Evolutionary conservation across 30 jellyfish, hydroid and myxozoan genomes (phyloP).

Genomic region (Cassiopea xamachana): DNA sequence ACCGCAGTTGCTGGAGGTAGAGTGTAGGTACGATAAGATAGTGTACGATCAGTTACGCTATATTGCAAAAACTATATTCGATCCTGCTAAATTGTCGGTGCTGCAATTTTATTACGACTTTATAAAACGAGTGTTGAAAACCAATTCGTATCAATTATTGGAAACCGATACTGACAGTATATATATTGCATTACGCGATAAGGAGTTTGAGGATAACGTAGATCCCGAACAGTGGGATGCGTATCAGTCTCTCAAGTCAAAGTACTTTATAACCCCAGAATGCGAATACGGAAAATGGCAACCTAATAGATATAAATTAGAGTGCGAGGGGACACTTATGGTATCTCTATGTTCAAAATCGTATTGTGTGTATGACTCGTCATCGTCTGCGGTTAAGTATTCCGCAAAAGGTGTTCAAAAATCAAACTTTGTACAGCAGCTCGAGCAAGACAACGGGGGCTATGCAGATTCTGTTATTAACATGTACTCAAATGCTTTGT

Average conservation of each 20-base stretch:
- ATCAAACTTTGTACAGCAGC: background rate
- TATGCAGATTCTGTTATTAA: background rate
- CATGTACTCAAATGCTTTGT: background rate
- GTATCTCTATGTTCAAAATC: background rate
- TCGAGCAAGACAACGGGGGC: background rate
- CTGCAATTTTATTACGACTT: background rate
- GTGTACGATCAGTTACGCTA: background rate
- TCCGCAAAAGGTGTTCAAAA: background rate
- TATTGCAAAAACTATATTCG: background rate
- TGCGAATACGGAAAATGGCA: background rate
- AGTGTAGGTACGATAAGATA: background rate
- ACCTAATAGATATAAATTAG: background rate
- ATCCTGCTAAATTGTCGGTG: background rate
- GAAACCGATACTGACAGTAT: conserved; percentile 1
- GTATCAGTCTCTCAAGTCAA: background rate
- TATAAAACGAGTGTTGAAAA: background rate
- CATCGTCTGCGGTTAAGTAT: background rate
- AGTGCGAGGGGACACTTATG: background rate
- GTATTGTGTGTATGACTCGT: background rate
- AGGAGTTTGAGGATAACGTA: conserved; percentile 13
- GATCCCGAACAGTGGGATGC: background rate
- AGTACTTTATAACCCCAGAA: background rate
- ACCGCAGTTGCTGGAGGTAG: background rate
- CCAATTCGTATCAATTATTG: background rate
- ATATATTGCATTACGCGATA: background rate